Evolutionary conservation across 2,797 vertebrate genomes (phyloP).

Genomic region (Enteromius thamalakanensis): DNA sequence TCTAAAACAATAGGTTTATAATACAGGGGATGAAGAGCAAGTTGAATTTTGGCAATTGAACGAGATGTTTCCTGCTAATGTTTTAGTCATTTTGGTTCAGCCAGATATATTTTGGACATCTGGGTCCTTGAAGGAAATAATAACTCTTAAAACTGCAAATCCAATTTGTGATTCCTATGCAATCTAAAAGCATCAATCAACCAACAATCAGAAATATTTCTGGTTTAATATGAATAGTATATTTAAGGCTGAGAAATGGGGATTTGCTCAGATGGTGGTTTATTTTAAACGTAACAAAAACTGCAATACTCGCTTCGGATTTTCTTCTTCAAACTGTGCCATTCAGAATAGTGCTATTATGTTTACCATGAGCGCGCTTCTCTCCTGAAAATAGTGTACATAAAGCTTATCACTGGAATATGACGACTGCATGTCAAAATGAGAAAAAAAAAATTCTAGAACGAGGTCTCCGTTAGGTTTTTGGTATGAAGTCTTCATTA

Average conservation of each 20-base stretch:
- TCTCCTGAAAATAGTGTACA: conserved; percentile 76
- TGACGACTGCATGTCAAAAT: conserved; percentile 75
- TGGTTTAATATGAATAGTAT: conserved; percentile 12
- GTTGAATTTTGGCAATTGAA: neutral
- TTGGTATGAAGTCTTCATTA: conserved; percentile 71
- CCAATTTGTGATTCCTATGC: conserved; percentile 79
- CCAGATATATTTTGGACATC: conserved; percentile 33
- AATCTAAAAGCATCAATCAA: conserved; percentile 67
- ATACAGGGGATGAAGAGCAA: conserved; percentile 26
- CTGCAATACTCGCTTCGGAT: conserved; percentile 14
- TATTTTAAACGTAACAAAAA: conserved; percentile 22
- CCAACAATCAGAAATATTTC: conserved; percentile 58
- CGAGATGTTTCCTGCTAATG: neutral
- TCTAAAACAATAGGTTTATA: conserved; percentile 1
- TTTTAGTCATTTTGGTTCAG: conserved; percentile 12
- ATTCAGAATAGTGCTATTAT: conserved; percentile 51
- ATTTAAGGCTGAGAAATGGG: conserved; percentile 10
- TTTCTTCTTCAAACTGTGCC: conserved; percentile 41
- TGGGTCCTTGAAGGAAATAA: neutral
- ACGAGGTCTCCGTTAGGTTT: conserved; percentile 64
- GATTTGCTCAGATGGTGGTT: conserved; percentile 4
- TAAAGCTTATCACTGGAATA: conserved; percentile 73
- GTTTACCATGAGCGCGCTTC: conserved; percentile 56
- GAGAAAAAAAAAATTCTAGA: conserved; percentile 47
- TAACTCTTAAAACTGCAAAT: conserved; percentile 46